These are phyloP conservation scores for Dendrolimus pini DNA, from an alignment of 2,888 invertebrate genomes.

Conservation along the genomic window DNA sequence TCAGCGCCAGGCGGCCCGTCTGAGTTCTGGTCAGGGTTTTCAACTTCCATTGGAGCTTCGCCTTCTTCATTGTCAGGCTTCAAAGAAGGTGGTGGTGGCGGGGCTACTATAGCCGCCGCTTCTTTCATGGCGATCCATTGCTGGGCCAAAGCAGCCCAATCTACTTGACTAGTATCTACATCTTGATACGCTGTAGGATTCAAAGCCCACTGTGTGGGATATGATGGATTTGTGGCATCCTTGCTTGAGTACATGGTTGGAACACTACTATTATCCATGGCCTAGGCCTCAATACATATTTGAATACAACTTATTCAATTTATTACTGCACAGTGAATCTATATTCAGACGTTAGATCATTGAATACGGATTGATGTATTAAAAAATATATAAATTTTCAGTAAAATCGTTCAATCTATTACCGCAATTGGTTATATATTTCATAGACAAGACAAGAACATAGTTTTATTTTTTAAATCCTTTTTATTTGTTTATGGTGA, in stretches of 20 bases:
- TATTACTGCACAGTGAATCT: too few species aligned
- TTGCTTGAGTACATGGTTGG: constrained; percentile 75
- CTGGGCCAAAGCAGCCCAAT: constrained; percentile 97
- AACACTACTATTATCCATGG: constrained; percentile 14
- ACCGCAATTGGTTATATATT: too few species aligned
- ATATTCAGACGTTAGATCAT: too few species aligned
- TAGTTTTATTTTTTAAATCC: too few species aligned
- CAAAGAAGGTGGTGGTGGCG: constrained; percentile 77
- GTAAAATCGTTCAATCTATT: constrained; percentile 6
- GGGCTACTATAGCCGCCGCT: constrained; percentile 76
- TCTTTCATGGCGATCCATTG: constrained; percentile 99
- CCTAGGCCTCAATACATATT: too few species aligned
- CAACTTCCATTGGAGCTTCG: constrained; percentile 93
- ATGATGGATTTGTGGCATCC: constrained; percentile 79
- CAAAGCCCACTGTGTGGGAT: constrained; percentile 86
- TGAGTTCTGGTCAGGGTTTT: constrained; percentile 78
- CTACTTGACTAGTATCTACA: constrained; percentile 90
- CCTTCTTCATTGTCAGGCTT: constrained; percentile 80
- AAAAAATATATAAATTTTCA: too few species aligned
- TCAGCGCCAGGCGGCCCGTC: constrained; percentile 49
- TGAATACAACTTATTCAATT: too few species aligned
- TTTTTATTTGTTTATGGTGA: too few species aligned
- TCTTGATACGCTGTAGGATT: constrained; percentile 90
- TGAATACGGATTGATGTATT: too few species aligned
- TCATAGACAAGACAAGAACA: constrained; percentile 11